Conservation (phyloP, 2,113 vertebrate species). For the Mirza zaza region DNA sequence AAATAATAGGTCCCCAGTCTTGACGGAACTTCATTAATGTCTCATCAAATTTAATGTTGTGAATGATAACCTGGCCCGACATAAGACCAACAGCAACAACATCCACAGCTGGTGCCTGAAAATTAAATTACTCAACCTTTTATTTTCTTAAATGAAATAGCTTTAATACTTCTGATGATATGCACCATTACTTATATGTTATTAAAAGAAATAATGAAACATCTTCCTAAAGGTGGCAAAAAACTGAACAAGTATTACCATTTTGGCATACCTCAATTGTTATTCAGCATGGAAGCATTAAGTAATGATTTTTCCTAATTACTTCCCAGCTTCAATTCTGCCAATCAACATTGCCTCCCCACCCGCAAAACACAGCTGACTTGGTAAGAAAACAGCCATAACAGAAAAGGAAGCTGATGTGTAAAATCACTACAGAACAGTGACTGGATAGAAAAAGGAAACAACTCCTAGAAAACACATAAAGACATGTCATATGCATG, state of each 20-base stretch:
- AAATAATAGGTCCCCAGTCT: conserved; percentile 96
- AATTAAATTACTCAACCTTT: conserved; percentile 45
- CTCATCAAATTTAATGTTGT: conserved; percentile 96
- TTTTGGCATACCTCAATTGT: not conserved
- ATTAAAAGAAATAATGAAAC: not conserved
- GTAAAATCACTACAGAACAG: not conserved
- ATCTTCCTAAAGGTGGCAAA: not conserved
- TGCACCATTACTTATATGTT: not conserved
- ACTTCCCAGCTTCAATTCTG: not conserved
- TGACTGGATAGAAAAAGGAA: not conserved
- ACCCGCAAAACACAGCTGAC: not conserved
- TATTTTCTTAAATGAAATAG: conserved; percentile 19
- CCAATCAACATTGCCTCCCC: not conserved
- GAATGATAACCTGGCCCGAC: conserved; percentile 92
- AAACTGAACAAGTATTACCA: not conserved
- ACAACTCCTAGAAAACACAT: not conserved
- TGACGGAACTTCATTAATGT: conserved; percentile 96
- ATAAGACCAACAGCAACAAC: conserved; percentile 92
- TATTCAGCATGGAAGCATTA: not conserved
- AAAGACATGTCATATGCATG: not conserved
- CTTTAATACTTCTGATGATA: conserved; percentile 20
- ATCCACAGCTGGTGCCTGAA: conserved; percentile 95
- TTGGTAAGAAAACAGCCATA: not conserved
- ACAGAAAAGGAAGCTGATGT: not conserved
- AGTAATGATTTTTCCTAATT: conserved; percentile 13